Evolutionary conservation across 2,113 vertebrate species (phyloP), one percentile per base, ranked within the genome.

Genomic region (Gasterosteus aculeatus): DNA sequence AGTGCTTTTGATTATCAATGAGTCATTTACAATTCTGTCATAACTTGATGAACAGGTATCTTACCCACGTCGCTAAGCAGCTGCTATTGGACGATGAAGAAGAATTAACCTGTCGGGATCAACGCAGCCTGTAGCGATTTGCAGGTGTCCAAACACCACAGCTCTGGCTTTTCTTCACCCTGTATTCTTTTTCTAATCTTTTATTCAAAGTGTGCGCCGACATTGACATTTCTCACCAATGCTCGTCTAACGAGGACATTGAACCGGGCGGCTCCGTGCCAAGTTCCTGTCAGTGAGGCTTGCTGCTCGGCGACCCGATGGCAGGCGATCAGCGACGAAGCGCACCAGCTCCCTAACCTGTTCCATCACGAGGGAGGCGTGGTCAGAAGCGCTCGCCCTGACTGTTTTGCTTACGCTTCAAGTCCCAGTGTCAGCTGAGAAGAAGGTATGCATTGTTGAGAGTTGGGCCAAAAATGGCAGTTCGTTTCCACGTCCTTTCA

Each of bases 401-500:
- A 82, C 71, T 85, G 80, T 78, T 84, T 44, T 85, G 80, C 84
- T 82, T 67, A 81, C 77, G 75, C 61, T 63, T 83, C 73, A 76
- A 88, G 78, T 69, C 70, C 10, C 76, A 31, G 65, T 83, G 77
- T 87, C 86, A 89, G 78, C 60, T 15, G 53, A 75, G 42, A 39
- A 76, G 85, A 93, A 94, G 89, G 90, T 87, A 93, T 89, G 91
- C 89, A 90, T 94, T 93, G 92, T 94, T 91, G 76, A 89, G 82
- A 29, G 64, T 73, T 57, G 49, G 68, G 69, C 29, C 75, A 75
- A 81, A 88, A 69, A 91, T 87, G 91, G 87, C 87, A 87, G 87
- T 85, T 87, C 44, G 87, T 91, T 93, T 93, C 89, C 88, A 91
- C 58, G 68, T 88, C 83, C 90, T 94, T 92, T 92, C 85, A 92